Conservation (phyloP, 1,140 invertebrate genomes). For the Drosophila varians region DNA sequence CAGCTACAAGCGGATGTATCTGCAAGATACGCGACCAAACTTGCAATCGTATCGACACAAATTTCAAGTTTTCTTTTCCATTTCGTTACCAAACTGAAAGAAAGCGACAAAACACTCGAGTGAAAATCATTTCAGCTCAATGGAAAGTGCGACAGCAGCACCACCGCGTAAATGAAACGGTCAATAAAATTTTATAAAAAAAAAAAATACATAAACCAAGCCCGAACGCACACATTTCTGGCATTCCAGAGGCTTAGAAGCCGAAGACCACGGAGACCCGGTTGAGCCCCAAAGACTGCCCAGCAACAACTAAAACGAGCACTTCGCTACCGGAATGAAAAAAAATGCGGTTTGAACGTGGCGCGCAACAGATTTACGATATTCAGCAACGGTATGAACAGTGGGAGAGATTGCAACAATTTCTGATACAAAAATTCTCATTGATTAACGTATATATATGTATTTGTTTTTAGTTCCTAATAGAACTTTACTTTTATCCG, state of each 20-base stretch:
- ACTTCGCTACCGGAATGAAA: conserved; percentile 10
- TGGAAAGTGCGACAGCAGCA: conserved; percentile 65
- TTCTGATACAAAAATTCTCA: background rate
- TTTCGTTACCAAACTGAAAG: conserved; percentile 61
- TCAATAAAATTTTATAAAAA: conserved; percentile 48
- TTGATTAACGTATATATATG: background rate
- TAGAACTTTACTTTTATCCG: too few species aligned
- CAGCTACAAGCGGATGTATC: conserved; percentile 59
- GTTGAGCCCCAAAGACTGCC: conserved; percentile 21
- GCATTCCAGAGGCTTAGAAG: conserved; percentile 51
- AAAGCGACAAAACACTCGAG: conserved; percentile 62
- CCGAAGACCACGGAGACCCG: conserved; percentile 22
- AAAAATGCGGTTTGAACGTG: conserved; percentile 48
- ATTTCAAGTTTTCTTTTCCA: conserved; percentile 76
- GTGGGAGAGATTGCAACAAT: conserved; percentile 1
- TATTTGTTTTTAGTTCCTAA: background rate
- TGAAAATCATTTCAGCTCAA: conserved; percentile 66
- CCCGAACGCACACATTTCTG: conserved; percentile 44
- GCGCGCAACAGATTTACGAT: conserved; percentile 75
- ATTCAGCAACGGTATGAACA: conserved; percentile 41
- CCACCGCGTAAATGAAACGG: conserved; percentile 55
- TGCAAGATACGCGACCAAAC: conserved; percentile 57
- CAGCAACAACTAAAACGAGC: conserved; percentile 28
- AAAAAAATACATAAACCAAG: conserved; percentile 21
- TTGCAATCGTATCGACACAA: conserved; percentile 66